Percentiles rank a stretch among this genome's conserved stretches.
Evolutionary conservation across 2,797 vertebrate species (phyloP).

Genomic region (Hippopotamyrus pictus): DNA sequence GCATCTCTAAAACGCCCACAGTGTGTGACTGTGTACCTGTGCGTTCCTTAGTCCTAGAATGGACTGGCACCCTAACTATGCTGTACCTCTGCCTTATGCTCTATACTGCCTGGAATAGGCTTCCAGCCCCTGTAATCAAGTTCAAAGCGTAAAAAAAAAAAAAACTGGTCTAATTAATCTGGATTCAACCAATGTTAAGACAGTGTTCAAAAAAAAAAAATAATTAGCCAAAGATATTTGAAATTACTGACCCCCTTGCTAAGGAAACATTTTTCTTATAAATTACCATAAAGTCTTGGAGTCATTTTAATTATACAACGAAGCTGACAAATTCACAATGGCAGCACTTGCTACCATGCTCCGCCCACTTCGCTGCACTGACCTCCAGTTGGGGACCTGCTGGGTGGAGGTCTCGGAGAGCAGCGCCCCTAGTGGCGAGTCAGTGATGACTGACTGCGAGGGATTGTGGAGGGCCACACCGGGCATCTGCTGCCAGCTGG

Average conservation of each 20-base stretch:
- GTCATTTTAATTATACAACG: neutral
- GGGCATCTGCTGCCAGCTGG: slow-evolving; percentile 94
- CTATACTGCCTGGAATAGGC: neutral
- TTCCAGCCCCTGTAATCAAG: neutral
- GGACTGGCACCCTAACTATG: neutral
- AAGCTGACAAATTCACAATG: neutral
- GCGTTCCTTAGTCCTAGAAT: neutral
- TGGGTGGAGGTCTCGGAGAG: slow-evolving; percentile 73
- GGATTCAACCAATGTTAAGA: neutral
- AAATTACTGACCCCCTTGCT: neutral
- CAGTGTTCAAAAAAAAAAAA: neutral
- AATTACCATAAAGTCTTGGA: neutral
- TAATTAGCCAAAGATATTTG: neutral
- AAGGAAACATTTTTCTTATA: neutral
- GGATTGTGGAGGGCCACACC: slow-evolving; percentile 87
- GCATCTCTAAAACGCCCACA: neutral
- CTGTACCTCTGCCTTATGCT: neutral
- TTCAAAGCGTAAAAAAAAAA: neutral
- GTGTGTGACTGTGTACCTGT: neutral
- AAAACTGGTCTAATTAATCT: neutral
- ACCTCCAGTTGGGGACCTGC: slow-evolving; percentile 84
- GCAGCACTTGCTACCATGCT: neutral
- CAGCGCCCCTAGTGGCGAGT: slow-evolving; percentile 64
- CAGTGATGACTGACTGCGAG: slow-evolving; percentile 79
- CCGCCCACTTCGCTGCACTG: slow-evolving; percentile 28